Evolutionary conservation across 1,140 invertebrate species (phyloP).

Genomic region (Aphaenogaster floridana): DNA sequence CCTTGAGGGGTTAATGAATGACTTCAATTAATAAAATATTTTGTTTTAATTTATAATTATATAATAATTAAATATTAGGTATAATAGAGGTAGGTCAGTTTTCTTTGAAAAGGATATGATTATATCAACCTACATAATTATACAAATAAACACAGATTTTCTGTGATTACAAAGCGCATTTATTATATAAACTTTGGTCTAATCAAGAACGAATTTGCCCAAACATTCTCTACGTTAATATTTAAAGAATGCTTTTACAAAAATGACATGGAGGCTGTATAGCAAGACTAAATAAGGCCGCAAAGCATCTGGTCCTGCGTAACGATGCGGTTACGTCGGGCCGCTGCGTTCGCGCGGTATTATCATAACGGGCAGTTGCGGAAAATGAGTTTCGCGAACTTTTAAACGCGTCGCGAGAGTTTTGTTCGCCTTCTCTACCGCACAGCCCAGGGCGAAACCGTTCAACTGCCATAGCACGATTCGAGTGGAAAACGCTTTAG

Average conservation of each 20-base stretch:
- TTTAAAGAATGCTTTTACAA: not conserved
- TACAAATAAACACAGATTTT: not conserved
- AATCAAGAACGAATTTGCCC: conserved; percentile 14
- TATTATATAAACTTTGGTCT: not conserved
- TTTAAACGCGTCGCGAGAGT: conserved; percentile 43
- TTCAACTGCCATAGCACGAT: conserved; percentile 11
- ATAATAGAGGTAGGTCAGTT: not conserved
- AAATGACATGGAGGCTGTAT: not conserved
- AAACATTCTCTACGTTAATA: conserved; percentile 7
- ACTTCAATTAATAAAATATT: not conserved
- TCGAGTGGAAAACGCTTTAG: conserved; percentile 20
- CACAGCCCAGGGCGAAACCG: not conserved
- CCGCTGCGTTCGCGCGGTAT: conserved; percentile 45
- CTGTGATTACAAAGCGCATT: too few species aligned
- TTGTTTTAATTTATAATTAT: conserved; percentile 1
- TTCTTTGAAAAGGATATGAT: not conserved
- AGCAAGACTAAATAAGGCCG: conserved; percentile 1
- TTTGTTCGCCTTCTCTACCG: conserved; percentile 3
- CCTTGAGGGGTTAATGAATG: not conserved
- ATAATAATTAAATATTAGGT: not conserved
- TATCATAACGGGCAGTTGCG: conserved; percentile 54
- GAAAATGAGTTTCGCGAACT: conserved; percentile 58
- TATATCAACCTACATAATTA: not conserved
- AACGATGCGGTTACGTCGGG: conserved; percentile 23
- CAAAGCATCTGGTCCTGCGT: not conserved